Evolutionary conservation across 2,888 invertebrate genomes (phyloP), one percentile per base, ranked within the genome.

Genomic region (Incurvaria masculella): DNA sequence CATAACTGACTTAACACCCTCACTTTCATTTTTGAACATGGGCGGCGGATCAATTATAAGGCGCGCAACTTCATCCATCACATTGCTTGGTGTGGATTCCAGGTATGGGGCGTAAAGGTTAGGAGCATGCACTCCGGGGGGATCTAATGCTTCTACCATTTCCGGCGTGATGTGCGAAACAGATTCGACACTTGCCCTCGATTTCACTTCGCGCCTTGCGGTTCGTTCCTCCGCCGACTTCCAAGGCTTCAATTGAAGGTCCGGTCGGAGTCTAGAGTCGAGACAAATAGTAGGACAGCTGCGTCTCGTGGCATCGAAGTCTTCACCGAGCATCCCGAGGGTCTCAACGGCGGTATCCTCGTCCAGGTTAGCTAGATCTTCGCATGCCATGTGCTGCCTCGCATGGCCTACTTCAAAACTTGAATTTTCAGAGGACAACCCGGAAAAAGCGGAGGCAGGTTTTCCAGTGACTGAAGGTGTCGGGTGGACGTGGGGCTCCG

Each of bases 251-350:
- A 33, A 66, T 64, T 6, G 65, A 56, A 10, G 59, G 51, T 42
- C 33, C 11, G 33, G 11, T 14, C 33, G 8, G 3, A 33, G 33
- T n/a, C 33, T 33, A 4, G 80, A 82, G 19, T 33, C 33, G 6
- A 3, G 81, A 61, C 82, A 82, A 50, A 80, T 80, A 54, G 84
- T 81, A 6, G 88, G 88, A 65, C 85, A 86, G 62, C 87, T 88
- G 56, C 85, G 85, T 21, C 87, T 74, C 26, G 79, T 81, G 52
- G 72, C 54, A 59, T 73, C 53, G 54, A 68, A 73, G 57, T 72
- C 73, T n/a, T 58, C 61, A 47, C 64, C 65, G 38, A 63, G 63
- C 53, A 57, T 66, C 18, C 69, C 67, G 44, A 72, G 58, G 49
- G 66, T 69, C 54, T 71, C 69, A 40, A 85, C 76, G 62, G 76